Conservation (phyloP, 2,113 vertebrate species). For the Muscicapa adusta region DNA sequence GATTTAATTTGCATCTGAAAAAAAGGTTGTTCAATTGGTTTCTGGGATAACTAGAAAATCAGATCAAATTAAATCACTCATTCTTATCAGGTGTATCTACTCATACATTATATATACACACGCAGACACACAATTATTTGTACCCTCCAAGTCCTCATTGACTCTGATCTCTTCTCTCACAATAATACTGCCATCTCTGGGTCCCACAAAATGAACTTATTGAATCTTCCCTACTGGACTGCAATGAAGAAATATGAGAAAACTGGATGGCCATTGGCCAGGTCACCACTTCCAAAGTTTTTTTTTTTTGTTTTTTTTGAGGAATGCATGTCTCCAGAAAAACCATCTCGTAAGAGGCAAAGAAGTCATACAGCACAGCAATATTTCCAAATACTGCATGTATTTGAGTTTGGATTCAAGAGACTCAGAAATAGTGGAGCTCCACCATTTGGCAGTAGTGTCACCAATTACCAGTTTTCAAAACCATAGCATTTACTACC, state of each 20-base stretch:
- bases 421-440: neutral
- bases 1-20: neutral
- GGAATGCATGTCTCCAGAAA: neutral
- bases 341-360: neutral
- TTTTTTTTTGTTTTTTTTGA: neutral
- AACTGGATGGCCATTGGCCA: neutral
- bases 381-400: neutral
- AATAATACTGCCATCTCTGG: neutral
- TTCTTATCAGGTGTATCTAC: neutral
- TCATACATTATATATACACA: neutral
- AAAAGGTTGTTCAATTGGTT: neutral
- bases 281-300: neutral
- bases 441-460: neutral
- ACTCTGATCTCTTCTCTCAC: neutral
- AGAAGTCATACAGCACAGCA: neutral
- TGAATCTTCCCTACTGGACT: neutral
- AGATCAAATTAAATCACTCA: neutral
- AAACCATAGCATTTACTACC: neutral
- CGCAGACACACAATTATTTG: neutral
- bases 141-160: neutral
- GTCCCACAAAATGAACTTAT: neutral
- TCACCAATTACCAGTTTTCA: neutral
- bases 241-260: neutral
- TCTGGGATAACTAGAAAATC: conserved; percentile 1
- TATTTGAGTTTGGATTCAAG: neutral